A percentile compares a stretch with the other conserved stretches of the same genome.
Evolutionary conservation across 92 coral and sea anemone species (phyloP).

Genomic region (Zoanthus sansibaricus): DNA sequence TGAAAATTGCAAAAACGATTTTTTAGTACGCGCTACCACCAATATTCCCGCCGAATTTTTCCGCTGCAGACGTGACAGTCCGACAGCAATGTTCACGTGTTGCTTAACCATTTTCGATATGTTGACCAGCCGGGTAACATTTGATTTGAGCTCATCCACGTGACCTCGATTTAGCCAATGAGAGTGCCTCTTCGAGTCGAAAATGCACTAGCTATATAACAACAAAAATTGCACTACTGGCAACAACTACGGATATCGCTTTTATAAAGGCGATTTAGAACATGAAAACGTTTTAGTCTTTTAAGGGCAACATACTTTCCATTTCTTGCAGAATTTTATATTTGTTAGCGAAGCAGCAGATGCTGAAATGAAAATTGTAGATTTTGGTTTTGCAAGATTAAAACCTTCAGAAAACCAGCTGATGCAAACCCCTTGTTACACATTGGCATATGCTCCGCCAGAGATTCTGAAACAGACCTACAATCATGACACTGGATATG

Average conservation of each 20-base stretch:
- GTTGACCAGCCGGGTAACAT: too few species aligned
- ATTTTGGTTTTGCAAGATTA: slow-evolving; percentile 98
- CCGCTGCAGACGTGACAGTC: too few species aligned
- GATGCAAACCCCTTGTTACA: slow-evolving; percentile 96
- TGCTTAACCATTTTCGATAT: too few species aligned
- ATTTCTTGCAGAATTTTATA: slow-evolving; percentile 84
- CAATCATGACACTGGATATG: slow-evolving; percentile 79
- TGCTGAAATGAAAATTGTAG: slow-evolving; percentile 93
- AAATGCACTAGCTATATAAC: too few species aligned
- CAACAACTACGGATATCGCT: not conserved
- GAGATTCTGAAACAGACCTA: slow-evolving; percentile 89
- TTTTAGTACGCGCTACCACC: too few species aligned
- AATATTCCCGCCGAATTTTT: too few species aligned
- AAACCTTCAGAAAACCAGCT: slow-evolving; percentile 91
- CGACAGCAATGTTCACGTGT: too few species aligned
- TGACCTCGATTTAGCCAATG: too few species aligned
- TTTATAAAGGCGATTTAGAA: slow-evolving; percentile 69
- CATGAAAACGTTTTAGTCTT: slow-evolving; percentile 66
- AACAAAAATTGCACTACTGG: too few species aligned
- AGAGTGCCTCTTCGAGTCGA: too few species aligned
- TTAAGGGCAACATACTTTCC: slow-evolving; percentile 53
- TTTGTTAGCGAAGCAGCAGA: slow-evolving; percentile 90
- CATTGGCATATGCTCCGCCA: slow-evolving; percentile 94
- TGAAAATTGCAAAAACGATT: too few species aligned
- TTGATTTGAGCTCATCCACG: too few species aligned